Conservation (phyloP, 1,140 invertebrate genomes). For the Periplaneta americana region DNA sequence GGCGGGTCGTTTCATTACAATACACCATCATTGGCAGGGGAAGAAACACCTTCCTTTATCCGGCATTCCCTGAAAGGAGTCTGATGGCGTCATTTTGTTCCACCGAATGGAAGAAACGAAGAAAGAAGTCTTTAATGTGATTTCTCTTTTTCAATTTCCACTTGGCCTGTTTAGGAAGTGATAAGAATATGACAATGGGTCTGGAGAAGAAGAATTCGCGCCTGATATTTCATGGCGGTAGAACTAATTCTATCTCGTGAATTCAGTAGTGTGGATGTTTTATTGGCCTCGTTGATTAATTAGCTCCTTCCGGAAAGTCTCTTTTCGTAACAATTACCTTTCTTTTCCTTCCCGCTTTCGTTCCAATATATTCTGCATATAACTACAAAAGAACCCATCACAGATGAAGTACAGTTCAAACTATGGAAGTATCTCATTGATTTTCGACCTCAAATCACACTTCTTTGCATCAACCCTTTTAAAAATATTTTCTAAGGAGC, state of each 20-base stretch:
- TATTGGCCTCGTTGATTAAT: neutral
- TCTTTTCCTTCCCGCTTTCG: too few relatives aligned
- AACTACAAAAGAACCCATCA: too few relatives aligned
- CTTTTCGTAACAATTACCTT: neutral
- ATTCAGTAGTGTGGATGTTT: neutral
- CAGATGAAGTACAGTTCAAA: too few relatives aligned
- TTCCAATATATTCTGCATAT: too few relatives aligned
- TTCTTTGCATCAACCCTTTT: too few relatives aligned
- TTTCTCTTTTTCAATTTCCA: neutral
- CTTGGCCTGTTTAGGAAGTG: neutral
- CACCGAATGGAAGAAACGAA: neutral
- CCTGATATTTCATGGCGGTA: neutral
- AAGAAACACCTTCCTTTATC: neutral
- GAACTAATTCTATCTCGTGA: neutral
- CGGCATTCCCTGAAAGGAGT: neutral
- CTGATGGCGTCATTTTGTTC: neutral
- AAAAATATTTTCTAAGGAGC: too few relatives aligned
- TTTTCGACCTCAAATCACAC: too few relatives aligned
- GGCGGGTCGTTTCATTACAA: neutral
- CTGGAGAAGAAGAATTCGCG: neutral
- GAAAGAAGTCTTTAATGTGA: neutral
- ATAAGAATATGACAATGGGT: neutral
- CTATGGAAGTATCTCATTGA: too few relatives aligned
- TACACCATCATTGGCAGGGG: neutral
- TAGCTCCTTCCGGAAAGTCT: neutral